Evolutionary conservation across 2,113 vertebrate genomes (phyloP).

Genomic region (Gambusia holbrooki): DNA sequence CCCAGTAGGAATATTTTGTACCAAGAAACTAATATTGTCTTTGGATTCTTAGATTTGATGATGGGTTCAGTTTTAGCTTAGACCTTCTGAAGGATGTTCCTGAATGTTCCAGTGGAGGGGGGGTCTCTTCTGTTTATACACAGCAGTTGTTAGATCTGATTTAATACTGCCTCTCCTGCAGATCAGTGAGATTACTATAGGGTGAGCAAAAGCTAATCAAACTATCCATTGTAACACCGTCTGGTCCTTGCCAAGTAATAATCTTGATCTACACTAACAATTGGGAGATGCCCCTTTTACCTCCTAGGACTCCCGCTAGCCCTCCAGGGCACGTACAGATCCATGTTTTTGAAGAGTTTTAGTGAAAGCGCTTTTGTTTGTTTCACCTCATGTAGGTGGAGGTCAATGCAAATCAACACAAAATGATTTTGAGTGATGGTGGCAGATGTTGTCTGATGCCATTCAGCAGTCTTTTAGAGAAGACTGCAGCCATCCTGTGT

Average conservation of each 20-base stretch:
- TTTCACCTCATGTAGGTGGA: constrained; percentile 40
- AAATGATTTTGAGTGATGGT: constrained; percentile 62
- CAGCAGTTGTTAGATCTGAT: constrained; percentile 37
- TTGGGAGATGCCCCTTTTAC: background rate
- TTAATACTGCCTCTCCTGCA: constrained; percentile 44
- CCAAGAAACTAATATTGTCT: constrained; percentile 12
- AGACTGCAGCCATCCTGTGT: constrained; percentile 46
- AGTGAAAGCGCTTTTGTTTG: constrained; percentile 35
- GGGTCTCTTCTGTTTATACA: background rate
- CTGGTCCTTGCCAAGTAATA: constrained; percentile 30
- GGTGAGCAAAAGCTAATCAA: constrained; percentile 45
- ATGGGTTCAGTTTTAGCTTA: constrained; percentile 11
- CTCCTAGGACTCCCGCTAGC: background rate
- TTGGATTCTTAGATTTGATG: constrained; percentile 10
- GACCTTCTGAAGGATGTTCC: constrained; percentile 32
- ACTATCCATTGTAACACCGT: constrained; percentile 40
- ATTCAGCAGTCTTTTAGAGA: constrained; percentile 60
- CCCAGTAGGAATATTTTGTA: background rate
- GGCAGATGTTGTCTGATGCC: constrained; percentile 75
- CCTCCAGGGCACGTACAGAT: background rate
- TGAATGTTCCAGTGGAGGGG: constrained; percentile 14
- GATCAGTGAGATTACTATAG: constrained; percentile 23
- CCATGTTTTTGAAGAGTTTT: constrained; percentile 35
- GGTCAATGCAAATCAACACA: constrained; percentile 63
- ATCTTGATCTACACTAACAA: constrained; percentile 48